phyloP scores from a whole-genome alignment of 2,888 invertebrate genomes.

The Tetropium fuscum region DNA sequence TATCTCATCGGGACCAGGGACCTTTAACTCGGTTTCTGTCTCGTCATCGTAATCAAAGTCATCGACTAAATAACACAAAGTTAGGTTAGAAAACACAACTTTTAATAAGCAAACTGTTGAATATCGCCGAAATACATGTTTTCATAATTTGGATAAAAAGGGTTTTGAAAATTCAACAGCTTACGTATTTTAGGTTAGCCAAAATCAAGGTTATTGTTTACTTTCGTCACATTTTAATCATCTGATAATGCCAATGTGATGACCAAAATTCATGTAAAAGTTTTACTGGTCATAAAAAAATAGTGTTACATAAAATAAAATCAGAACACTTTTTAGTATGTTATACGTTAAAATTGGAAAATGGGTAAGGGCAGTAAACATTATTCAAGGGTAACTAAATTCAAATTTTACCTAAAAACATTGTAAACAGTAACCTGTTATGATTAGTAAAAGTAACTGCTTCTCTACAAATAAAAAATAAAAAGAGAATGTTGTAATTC shows the following conservation, averaged over 20 bases:
- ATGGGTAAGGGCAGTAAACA: too few relatives aligned
- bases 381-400: too few relatives aligned
- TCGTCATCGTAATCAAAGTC: conserved; percentile 53
- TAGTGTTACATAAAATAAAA: too few relatives aligned
- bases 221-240: background rate
- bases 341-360: too few relatives aligned
- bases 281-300: too few relatives aligned
- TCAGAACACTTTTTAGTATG: too few relatives aligned
- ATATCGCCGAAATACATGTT: background rate
- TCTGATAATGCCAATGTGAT: background rate
- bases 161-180: conserved; percentile 5
- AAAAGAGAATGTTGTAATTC: conserved; percentile 29
- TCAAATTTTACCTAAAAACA: too few relatives aligned
- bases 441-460: conserved; percentile 19
- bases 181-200: background rate
- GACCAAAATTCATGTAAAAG: background rate
- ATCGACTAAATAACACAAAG: conserved; percentile 38
- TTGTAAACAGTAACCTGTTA: conserved; percentile 22
- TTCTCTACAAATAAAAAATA: conserved; percentile 17
- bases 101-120: conserved; percentile 13
- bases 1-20: conserved; percentile 79
- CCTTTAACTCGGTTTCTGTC: conserved; percentile 57
- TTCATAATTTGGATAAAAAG: background rate
- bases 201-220: conserved; percentile 16
- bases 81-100: background rate